Evolutionary conservation across 1,140 invertebrate species (phyloP).

Genomic region (Drosophila murphyi): DNA sequence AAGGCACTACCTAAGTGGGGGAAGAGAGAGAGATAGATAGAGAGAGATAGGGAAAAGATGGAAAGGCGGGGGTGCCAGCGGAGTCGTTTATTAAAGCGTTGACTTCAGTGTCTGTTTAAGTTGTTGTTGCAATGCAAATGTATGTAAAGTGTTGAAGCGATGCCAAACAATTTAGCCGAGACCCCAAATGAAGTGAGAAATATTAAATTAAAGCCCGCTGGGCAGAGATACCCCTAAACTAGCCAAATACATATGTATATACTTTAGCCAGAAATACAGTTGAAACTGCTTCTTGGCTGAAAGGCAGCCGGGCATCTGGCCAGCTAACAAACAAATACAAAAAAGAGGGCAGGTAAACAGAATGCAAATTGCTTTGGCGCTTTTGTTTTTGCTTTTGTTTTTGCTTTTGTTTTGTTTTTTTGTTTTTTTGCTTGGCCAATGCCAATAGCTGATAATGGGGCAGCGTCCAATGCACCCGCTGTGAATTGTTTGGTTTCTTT

Average conservation of each 20-base stretch:
- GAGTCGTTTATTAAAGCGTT: constrained; percentile 40
- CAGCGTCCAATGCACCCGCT: constrained; percentile 59
- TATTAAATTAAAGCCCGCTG: constrained; percentile 67
- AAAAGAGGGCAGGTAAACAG: constrained; percentile 46
- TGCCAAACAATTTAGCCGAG: constrained; percentile 46
- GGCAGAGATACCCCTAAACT: not conserved
- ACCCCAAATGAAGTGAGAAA: constrained; percentile 75
- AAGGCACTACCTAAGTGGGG: not conserved
- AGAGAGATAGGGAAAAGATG: not conserved
- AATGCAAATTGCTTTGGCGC: constrained; percentile 69
- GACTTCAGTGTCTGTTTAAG: constrained; percentile 9
- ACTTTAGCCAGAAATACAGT: constrained; percentile 10
- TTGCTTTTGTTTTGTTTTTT: constrained; percentile 17
- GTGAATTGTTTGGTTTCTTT: constrained; percentile 15
- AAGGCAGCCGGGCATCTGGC: not conserved
- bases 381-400: constrained; percentile 31
- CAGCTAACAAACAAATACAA: not conserved
- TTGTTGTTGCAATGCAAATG: constrained; percentile 59
- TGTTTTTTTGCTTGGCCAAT: constrained; percentile 31
- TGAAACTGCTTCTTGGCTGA: constrained; percentile 28
- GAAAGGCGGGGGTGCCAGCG: not conserved
- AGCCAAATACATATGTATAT: not conserved
- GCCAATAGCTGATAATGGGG: constrained; percentile 49
- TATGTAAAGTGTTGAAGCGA: constrained; percentile 71
- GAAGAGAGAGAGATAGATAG: too few species aligned